A percentile compares a stretch with the other conserved stretches of the same genome.
Evolutionary conservation across 2,888 invertebrate genomes (phyloP).

Genomic region (Drosophila birchii): DNA sequence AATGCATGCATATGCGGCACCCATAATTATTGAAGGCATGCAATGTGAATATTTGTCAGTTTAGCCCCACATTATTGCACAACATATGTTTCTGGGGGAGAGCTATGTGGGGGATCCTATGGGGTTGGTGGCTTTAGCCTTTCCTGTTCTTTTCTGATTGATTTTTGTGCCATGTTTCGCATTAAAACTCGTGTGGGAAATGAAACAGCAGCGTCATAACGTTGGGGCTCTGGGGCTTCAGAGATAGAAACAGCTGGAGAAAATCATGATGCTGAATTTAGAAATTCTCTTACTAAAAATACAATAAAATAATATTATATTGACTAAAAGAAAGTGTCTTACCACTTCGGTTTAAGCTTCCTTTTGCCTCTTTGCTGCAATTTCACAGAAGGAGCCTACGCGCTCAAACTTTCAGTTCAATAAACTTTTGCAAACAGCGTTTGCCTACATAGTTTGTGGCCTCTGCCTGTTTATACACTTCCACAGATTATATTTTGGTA

Average conservation of each 20-base stretch:
- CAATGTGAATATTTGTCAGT: slow-evolving; percentile 37
- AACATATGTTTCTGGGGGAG: slow-evolving; percentile 4
- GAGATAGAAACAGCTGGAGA: neutral
- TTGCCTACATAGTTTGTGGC: slow-evolving; percentile 64
- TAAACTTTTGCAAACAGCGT: slow-evolving; percentile 74
- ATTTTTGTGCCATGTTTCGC: slow-evolving; percentile 9
- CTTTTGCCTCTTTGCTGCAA: slow-evolving; percentile 65
- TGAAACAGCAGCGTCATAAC: neutral
- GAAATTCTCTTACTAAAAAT: no score
- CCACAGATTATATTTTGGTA: neutral
- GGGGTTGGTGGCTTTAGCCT: neutral
- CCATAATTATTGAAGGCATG: slow-evolving; percentile 68
- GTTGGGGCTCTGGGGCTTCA: no score
- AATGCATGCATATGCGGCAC: slow-evolving; percentile 50
- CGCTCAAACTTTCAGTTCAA: slow-evolving; percentile 75
- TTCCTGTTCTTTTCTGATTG: neutral
- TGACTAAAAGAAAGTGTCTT: neutral
- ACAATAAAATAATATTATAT: neutral
- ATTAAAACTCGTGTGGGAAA: neutral
- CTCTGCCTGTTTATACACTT: slow-evolving; percentile 11
- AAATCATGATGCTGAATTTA: neutral
- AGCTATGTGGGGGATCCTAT: slow-evolving; percentile 2
- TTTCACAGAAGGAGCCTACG: slow-evolving; percentile 65
- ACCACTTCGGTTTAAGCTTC: neutral
- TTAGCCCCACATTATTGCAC: slow-evolving; percentile 9